These are phyloP conservation scores for Malthinus seriepunctatus DNA, from an alignment of 2,888 invertebrate species.

Conservation along the genomic window DNA sequence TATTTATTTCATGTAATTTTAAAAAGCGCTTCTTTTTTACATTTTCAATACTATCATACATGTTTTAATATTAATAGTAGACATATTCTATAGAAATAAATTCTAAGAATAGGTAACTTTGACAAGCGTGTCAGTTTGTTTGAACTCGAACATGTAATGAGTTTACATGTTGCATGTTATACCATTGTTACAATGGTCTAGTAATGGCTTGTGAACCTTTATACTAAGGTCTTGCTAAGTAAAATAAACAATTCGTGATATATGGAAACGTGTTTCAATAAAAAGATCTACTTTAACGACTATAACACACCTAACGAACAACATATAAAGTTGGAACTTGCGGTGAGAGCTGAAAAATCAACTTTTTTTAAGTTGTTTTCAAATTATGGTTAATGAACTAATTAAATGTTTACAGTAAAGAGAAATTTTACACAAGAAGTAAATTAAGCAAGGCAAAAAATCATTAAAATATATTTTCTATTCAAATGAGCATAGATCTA, in stretches of 20 bases:
- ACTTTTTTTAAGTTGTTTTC: too few species aligned
- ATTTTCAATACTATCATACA: neutral
- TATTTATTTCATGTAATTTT: too few species aligned
- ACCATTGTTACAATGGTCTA: slow-evolving; percentile 34
- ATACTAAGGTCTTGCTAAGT: slow-evolving; percentile 13
- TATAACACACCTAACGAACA: slow-evolving; percentile 3
- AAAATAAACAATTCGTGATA: slow-evolving; percentile 31
- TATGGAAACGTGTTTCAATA: slow-evolving; percentile 23
- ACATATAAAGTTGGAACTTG: neutral
- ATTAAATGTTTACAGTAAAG: too few species aligned
- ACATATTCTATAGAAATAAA: slow-evolving; percentile 6
- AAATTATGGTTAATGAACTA: too few species aligned
- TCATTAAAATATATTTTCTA: too few species aligned
- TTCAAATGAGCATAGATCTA: too few species aligned
- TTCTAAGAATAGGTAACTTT: slow-evolving; percentile 19
- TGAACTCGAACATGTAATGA: slow-evolving; percentile 23
- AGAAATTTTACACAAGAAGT: too few species aligned
- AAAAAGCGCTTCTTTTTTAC: too few species aligned
- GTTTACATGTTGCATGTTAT: slow-evolving; percentile 29
- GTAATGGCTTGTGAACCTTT: slow-evolving; percentile 30
- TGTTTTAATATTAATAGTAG: neutral
- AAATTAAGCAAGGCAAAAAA: too few species aligned
- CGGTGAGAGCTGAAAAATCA: too few species aligned
- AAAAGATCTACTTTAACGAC: slow-evolving; percentile 4
- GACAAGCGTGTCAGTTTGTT: slow-evolving; percentile 33